phyloP scores from a whole-genome alignment of 2,113 vertebrate species.

The Anarhynchus alexandrinus region DNA sequence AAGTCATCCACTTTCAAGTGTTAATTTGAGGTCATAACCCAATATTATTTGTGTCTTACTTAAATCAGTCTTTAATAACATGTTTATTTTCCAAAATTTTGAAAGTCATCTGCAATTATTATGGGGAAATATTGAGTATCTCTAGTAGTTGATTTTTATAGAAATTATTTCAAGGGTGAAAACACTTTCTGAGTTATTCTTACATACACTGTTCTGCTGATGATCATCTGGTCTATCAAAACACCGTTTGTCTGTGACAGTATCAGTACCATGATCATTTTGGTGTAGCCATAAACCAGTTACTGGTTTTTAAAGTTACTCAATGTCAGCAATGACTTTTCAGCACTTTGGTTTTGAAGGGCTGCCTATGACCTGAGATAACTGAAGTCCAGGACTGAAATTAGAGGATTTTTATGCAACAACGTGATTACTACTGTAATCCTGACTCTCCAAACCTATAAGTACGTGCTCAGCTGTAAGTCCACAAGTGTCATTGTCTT shows the following conservation, averaged over 20 bases:
- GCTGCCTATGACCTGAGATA: neutral
- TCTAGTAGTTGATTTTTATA: neutral
- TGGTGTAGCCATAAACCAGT: neutral
- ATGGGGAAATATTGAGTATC: neutral
- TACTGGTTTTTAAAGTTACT: neutral
- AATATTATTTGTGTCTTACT: neutral
- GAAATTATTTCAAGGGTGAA: neutral
- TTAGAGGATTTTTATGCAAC: neutral
- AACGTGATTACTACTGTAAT: neutral
- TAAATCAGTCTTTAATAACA: neutral
- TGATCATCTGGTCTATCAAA: neutral
- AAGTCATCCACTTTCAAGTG: neutral
- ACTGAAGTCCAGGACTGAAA: neutral
- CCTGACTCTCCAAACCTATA: neutral
- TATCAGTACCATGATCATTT: neutral
- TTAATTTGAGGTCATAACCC: neutral
- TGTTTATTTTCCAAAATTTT: neutral
- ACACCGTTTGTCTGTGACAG: neutral
- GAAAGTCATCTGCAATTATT: neutral
- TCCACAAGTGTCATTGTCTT: conserved; percentile 1
- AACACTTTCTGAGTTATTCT: neutral
- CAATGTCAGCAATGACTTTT: neutral
- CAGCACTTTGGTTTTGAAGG: neutral
- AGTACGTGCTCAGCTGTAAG: neutral
- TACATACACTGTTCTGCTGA: neutral